Base-by-base conservation (phyloP, 2,888 invertebrate species). In the Saturnia pavonia region DNA sequence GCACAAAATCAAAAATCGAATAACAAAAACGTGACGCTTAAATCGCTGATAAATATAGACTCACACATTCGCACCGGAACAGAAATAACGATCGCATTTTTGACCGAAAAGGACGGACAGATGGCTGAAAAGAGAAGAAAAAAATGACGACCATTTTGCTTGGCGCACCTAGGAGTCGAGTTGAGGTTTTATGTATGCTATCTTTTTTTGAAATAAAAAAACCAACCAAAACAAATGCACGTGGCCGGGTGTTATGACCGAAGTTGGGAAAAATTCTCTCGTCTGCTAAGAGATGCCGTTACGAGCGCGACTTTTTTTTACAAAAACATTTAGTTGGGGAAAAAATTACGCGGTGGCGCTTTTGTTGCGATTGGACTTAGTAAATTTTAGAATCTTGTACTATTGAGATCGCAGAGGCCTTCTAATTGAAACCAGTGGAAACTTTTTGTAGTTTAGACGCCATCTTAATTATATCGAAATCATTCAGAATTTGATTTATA, bases 1-100 rank as follows among this genome's bases (percentile, higher is more conserved):
- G 0, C 0, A 34, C 71, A 84, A 68, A 75, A 78, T 74, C 48
- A 72, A 76, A 72, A 81, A 77, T 88, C 34, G 78, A 71, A 8
- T 43, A 72, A 63, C 70, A 67, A 68, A 34, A 34, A 16, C 40
- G 11, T 83, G 92, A 86, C 87, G 85, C 77, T 86, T 92, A 88
- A 79, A 83, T 85, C 83, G 75, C 79, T 81, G 83, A 83, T 73
- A 80, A 82, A 83, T 75, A 84, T 84, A 83, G 85, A 93, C 93
- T 88, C 94, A 94, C 93, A 94, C 94, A 93, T 78, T 84, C 84
- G 85, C 88, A 88, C 91, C 93, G 92, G 92, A 93, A 94, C 93
- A 92, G 94, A 94, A 94, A 94, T 94, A 94, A 94, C 94, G 94
- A 94, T 94, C 94, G 94, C 92, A 91, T 94, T 94, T 94, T 94